phyloP scores from a whole-genome alignment of 2,113 vertebrate genomes.

The Alligator mississippiensis region DNA sequence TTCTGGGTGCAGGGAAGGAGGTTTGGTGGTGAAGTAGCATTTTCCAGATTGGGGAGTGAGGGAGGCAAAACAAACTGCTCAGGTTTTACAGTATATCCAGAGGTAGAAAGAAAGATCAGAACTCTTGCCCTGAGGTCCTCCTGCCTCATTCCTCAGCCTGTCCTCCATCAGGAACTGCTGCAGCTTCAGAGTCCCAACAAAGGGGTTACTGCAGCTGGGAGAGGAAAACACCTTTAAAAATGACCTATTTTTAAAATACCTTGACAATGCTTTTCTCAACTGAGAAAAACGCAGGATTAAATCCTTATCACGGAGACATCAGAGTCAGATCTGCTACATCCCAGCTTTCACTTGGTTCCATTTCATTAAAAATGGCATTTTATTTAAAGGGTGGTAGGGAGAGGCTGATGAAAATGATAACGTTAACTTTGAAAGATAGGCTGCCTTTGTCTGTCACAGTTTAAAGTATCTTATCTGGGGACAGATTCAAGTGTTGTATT shows the following conservation, averaged over 20 bases:
- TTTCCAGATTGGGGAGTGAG: neutral
- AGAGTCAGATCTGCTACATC: neutral
- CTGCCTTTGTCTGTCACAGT: neutral
- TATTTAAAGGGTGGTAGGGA: neutral
- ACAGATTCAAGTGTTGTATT: neutral
- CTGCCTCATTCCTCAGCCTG: neutral
- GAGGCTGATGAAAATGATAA: neutral
- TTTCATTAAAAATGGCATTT: neutral
- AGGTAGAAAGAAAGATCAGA: neutral
- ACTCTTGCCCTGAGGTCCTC: neutral
- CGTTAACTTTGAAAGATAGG: neutral
- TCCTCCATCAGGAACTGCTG: neutral
- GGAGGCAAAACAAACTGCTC: neutral
- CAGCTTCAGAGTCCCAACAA: neutral
- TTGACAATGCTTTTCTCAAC: slow-evolving; percentile 1
- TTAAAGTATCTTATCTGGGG: neutral
- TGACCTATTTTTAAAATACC: neutral
- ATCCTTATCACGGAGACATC: neutral
- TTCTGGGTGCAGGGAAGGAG: neutral
- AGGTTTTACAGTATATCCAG: neutral
- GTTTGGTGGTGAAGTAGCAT: neutral
- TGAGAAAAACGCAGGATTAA: slow-evolving; percentile 8
- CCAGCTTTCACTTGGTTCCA: neutral
- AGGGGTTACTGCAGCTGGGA: neutral
- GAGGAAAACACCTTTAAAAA: neutral